phyloP scores from a whole-genome alignment of 92 coral and sea anemone species.

The Desmophyllum pertusum region DNA sequence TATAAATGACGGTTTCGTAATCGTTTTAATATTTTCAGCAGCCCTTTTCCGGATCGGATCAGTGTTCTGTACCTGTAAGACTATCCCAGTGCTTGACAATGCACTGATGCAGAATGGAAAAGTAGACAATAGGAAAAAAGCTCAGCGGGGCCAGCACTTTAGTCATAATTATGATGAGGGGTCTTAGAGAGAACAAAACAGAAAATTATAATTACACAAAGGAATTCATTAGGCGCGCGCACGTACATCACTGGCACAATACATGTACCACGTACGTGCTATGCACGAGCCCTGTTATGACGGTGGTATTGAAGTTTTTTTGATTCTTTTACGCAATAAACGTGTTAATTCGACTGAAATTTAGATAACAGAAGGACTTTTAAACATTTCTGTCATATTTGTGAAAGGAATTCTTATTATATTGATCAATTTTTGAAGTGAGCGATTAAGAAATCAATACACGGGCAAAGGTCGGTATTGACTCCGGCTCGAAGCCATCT shows the following conservation, averaged over 20 bases:
- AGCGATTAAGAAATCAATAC: neutral
- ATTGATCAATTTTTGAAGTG: neutral
- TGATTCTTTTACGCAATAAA: too few species aligned
- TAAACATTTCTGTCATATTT: neutral
- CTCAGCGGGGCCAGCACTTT: neutral
- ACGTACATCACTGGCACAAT: neutral
- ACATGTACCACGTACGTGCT: neutral
- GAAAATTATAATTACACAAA: neutral
- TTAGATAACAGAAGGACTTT: neutral
- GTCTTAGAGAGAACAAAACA: neutral
- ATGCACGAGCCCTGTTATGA: too few species aligned
- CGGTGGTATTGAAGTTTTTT: too few species aligned
- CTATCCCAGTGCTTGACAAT: too few species aligned
- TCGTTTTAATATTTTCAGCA: too few species aligned
- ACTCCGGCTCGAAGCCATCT: neutral
- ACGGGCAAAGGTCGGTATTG: neutral
- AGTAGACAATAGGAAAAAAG: neutral
- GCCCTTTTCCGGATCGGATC: too few species aligned
- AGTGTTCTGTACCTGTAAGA: too few species aligned
- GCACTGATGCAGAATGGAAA: too few species aligned
- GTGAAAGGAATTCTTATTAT: neutral
- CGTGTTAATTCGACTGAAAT: neutral
- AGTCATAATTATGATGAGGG: neutral
- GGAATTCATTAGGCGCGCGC: neutral
- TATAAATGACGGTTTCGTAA: too few species aligned